Evolutionary conservation across 1,140 invertebrate species (phyloP).

Genomic region (Nasonia vitripennis): DNA sequence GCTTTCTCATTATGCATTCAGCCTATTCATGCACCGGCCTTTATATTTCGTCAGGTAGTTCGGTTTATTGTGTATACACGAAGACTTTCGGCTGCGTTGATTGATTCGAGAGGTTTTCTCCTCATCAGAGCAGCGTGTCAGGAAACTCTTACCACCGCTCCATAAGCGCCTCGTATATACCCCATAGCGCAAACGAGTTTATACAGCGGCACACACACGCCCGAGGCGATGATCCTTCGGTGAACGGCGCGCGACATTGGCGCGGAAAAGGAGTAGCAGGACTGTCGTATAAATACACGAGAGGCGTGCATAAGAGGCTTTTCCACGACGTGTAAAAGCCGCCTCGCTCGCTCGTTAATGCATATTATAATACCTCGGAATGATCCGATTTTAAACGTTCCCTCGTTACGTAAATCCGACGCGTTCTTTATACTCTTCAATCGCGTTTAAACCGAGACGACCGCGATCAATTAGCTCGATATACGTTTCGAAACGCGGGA

Average conservation of each 20-base stretch:
- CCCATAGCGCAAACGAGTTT: no score
- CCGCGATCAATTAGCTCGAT: no score
- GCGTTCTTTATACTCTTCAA: not conserved
- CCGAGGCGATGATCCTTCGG: not conserved
- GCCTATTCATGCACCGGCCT: not conserved
- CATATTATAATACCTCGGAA: not conserved
- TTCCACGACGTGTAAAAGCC: not conserved
- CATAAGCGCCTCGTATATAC: no score
- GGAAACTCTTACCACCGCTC: no score
- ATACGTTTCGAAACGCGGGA: no score
- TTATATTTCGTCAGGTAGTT: no score
- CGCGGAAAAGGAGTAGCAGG: not conserved
- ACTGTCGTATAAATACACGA: not conserved
- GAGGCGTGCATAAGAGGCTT: not conserved
- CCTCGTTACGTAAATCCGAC: slow-evolving; percentile 8
- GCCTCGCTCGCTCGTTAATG: no score
- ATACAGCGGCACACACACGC: not conserved
- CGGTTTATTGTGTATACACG: no score
- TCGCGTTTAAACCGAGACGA: not conserved
- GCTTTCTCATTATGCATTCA: slow-evolving; percentile 38
- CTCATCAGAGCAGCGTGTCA: no score
- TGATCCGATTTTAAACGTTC: slow-evolving; percentile 21
- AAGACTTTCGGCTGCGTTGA: no score
- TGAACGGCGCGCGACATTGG: not conserved
- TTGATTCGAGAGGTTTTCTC: no score